phyloP scores from a whole-genome alignment of 2,888 invertebrate genomes.

The Ophion ventricosus region DNA sequence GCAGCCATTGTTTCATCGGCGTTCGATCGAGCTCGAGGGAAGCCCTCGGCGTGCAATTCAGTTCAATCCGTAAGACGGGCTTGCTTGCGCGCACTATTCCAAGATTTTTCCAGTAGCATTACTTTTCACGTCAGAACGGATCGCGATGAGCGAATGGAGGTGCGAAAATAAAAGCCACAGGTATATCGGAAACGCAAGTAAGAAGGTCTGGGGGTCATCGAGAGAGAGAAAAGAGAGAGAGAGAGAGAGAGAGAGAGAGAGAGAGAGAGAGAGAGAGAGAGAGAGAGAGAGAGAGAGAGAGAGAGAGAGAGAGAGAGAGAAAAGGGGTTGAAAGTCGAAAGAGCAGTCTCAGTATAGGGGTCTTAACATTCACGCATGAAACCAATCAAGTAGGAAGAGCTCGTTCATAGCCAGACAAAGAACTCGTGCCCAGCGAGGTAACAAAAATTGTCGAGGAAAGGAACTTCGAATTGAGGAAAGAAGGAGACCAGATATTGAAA shows the following conservation, averaged over 20 bases:
- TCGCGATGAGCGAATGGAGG: slow-evolving; percentile 27
- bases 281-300: too few species aligned
- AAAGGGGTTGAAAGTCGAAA: slow-evolving; percentile 19
- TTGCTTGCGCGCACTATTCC: slow-evolving; percentile 62
- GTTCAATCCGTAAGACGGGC: slow-evolving; percentile 37
- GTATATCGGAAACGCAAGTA: slow-evolving; percentile 5
- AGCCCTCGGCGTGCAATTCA: slow-evolving; percentile 65
- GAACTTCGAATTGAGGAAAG: slow-evolving; percentile 23
- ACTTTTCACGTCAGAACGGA: slow-evolving; percentile 57
- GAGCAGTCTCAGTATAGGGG: slow-evolving; percentile 30
- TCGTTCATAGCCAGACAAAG: slow-evolving; percentile 56
- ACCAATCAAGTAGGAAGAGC: slow-evolving; percentile 56
- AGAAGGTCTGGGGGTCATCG: not conserved
- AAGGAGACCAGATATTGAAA: not conserved
- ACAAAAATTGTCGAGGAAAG: slow-evolving; percentile 51
- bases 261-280: too few species aligned
- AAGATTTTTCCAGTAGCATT: slow-evolving; percentile 59
- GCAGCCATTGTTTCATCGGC: slow-evolving; percentile 56
- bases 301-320: too few species aligned
- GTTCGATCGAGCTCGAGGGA: slow-evolving; percentile 71
- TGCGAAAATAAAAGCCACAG: slow-evolving; percentile 28
- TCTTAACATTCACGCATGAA: slow-evolving; percentile 44
- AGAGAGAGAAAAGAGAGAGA: slow-evolving; percentile 2
- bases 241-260: too few species aligned
- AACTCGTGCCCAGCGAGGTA: slow-evolving; percentile 52